phyloP scores from a whole-genome alignment of 2,797 vertebrate genomes.

The Eulemur coronatus region DNA sequence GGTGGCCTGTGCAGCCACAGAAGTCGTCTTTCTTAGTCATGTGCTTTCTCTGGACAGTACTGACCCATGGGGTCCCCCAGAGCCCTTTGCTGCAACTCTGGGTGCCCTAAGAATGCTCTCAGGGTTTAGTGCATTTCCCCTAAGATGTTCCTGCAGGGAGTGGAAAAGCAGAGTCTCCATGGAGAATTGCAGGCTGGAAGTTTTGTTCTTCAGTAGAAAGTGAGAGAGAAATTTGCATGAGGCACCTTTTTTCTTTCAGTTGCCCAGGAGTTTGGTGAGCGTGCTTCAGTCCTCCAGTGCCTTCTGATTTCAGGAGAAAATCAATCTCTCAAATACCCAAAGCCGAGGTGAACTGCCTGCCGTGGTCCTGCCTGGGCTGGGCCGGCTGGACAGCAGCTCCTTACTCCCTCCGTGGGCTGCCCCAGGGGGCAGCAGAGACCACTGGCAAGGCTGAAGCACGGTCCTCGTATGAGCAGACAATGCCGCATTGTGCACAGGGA shows the following conservation, averaged over 20 bases:
- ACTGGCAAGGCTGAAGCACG: neutral
- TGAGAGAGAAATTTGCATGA: neutral
- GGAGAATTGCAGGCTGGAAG: neutral
- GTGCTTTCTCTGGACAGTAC: neutral
- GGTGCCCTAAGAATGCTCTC: neutral
- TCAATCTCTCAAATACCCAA: neutral
- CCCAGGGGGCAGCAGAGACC: neutral
- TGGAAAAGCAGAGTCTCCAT: rapidly evolving
- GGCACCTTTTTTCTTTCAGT: neutral
- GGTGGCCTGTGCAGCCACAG: too few species aligned
- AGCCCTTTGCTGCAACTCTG: neutral
- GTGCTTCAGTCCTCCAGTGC: neutral
- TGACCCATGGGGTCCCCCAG: neutral
- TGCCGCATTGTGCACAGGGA: neutral
- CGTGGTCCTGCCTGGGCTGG: rapidly evolving
- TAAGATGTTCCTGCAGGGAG: rapidly evolving
- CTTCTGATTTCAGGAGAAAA: neutral
- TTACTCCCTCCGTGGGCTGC: neutral
- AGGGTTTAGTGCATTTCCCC: neutral
- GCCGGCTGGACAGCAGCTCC: neutral
- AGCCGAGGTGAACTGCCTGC: neutral
- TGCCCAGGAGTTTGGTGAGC: neutral
- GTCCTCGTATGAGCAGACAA: neutral
- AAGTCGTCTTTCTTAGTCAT: neutral
- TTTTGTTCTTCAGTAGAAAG: neutral